These are phyloP conservation scores for Drosophila infuscata DNA, from an alignment of 2,888 invertebrate genomes.

Conservation along the genomic window DNA sequence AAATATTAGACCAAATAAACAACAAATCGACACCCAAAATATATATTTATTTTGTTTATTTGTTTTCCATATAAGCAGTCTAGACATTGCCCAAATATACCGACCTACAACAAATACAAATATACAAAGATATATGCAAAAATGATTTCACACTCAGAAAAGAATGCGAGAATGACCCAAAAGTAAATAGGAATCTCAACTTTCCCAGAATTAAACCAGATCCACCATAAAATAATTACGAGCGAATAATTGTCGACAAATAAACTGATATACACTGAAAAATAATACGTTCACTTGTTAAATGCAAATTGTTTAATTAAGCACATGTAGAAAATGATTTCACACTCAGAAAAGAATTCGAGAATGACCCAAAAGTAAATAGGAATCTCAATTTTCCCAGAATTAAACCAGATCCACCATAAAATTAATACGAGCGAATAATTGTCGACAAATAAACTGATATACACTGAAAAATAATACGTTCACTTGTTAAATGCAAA, in stretches of 20 bases:
- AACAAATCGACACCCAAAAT: neutral
- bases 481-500: neutral
- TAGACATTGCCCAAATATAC: constrained; percentile 3
- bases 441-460: neutral
- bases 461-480: neutral
- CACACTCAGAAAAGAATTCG: constrained; percentile 1
- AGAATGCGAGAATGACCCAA: neutral
- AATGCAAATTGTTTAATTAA: neutral
- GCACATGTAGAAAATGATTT: neutral
- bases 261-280: neutral
- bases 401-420: constrained; percentile 2
- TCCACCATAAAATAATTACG: neutral
- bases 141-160: constrained; percentile 5
- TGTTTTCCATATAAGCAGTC: constrained; percentile 8
- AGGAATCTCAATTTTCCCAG: neutral
- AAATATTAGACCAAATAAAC: neutral
- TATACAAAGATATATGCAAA: neutral
- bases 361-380: constrained; percentile 5
- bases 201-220: constrained; percentile 1
- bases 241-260: neutral
- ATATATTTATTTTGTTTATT: constrained; percentile 9
- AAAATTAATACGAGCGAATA: neutral
- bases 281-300: neutral
- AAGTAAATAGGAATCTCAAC: constrained; percentile 9
- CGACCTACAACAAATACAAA: neutral